A percentile compares a stretch with the other conserved stretches of the same genome.
Conservation (phyloP, 2,797 vertebrate species). For the Neosalanx taihuensis region DNA sequence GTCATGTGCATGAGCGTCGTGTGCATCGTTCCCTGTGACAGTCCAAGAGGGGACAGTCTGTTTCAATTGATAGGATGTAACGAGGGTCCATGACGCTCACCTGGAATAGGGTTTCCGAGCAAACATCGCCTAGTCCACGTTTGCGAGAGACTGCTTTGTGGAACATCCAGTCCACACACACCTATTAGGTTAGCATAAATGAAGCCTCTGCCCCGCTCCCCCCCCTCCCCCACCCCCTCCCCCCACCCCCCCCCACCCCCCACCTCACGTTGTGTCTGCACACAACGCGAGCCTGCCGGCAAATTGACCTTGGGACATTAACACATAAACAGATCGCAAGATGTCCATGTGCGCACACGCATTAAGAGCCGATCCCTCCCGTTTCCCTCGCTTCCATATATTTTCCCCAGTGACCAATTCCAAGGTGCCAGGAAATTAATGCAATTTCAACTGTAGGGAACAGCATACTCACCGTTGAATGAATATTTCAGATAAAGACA, state of each 20-base stretch:
- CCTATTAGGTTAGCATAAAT: constrained; percentile 27
- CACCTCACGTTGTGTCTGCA: constrained; percentile 20
- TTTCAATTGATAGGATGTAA: no score
- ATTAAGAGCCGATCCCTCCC: constrained; percentile 64
- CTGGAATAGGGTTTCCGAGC: background rate
- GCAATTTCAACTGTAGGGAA: constrained; percentile 54
- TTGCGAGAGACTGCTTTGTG: constrained; percentile 28
- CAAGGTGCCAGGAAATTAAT: constrained; percentile 32
- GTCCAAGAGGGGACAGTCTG: no score
- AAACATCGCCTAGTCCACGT: constrained; percentile 34
- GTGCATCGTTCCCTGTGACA: background rate
- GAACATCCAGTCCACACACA: constrained; percentile 36
- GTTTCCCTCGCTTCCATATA: constrained; percentile 56
- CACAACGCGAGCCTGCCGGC: constrained; percentile 40
- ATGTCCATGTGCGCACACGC: constrained; percentile 59
- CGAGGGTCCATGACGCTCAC: no score
- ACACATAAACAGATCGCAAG: constrained; percentile 35
- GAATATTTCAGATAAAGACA: constrained; percentile 49
- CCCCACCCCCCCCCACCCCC: no score
- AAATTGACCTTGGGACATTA: constrained; percentile 53
- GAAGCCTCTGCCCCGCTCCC: constrained; percentile 24
- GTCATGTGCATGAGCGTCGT: background rate
- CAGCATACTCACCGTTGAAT: constrained; percentile 49
- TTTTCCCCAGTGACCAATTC: constrained; percentile 45
- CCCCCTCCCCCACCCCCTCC: background rate